These are phyloP conservation scores for Lepidochrysops patricia DNA, from an alignment of 2,888 invertebrate genomes.

Conservation along the genomic window DNA sequence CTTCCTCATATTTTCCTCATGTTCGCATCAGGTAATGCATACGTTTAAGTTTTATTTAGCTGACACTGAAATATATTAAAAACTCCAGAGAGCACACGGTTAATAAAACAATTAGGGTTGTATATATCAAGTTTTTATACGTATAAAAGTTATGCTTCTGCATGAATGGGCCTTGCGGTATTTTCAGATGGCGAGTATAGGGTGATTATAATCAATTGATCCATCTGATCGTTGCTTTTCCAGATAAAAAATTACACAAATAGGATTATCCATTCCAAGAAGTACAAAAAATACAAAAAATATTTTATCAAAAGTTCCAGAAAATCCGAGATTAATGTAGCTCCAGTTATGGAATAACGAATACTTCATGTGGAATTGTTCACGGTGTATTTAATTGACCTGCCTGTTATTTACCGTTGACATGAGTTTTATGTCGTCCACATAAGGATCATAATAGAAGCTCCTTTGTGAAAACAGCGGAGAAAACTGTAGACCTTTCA, in stretches of 20 bases:
- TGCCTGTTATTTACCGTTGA: no score
- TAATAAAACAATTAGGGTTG: not conserved
- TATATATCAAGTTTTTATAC: not conserved
- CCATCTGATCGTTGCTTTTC: no score
- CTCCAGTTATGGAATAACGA: slow-evolving; percentile 1
- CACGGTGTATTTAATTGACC: slow-evolving; percentile 13
- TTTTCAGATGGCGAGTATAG: no score
- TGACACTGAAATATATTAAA: not conserved
- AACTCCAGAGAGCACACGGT: not conserved
- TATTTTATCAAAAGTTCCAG: not conserved
- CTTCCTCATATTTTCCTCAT: not conserved
- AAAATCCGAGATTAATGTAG: not conserved
- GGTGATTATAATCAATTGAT: no score
- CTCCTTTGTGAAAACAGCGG: no score
- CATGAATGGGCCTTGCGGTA: no score
- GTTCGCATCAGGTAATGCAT: not conserved
- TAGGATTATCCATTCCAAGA: no score
- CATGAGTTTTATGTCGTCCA: no score
- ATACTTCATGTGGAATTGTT: not conserved
- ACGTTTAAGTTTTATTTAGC: not conserved
- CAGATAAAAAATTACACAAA: no score
- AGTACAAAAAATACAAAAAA: no score
- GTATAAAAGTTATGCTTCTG: no score
- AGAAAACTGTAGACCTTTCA: not conserved
- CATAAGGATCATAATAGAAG: no score